A percentile compares a stretch with the other conserved stretches of the same genome.
phyloP scores from a whole-genome alignment of 2,113 vertebrate genomes.

The Spermophilus dauricus region DNA sequence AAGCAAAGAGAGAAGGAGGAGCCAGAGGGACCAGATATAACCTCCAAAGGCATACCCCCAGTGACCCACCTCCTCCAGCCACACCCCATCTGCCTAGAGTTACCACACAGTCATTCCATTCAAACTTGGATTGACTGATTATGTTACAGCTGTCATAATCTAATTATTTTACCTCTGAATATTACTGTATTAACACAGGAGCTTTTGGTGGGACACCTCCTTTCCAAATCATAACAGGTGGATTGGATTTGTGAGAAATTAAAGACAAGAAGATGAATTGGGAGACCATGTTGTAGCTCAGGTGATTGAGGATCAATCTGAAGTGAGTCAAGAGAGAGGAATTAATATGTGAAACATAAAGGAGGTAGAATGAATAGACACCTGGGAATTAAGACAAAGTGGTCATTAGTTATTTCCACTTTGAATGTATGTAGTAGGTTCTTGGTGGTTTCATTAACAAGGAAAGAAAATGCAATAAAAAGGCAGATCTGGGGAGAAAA shows the following conservation, averaged over 20 bases:
- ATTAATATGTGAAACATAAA: background rate
- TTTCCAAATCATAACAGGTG: too few relatives aligned
- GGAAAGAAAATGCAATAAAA: background rate
- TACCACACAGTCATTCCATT: too few relatives aligned
- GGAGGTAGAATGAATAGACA: background rate
- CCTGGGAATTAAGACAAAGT: background rate
- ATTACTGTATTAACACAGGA: too few relatives aligned
- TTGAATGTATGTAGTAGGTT: background rate
- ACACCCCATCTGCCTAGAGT: too few relatives aligned
- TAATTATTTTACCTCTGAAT: too few relatives aligned
- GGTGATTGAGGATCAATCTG: background rate
- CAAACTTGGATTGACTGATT: too few relatives aligned
- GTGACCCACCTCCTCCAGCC: too few relatives aligned
- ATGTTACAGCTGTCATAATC: too few relatives aligned
- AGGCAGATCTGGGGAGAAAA: conserved; percentile 16
- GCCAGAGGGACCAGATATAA: too few relatives aligned
- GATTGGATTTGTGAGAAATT: background rate
- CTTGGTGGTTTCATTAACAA: background rate
- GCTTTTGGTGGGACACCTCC: too few relatives aligned
- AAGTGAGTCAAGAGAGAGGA: background rate
- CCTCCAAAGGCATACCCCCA: too few relatives aligned
- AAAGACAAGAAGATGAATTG: background rate
- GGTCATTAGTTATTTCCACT: background rate
- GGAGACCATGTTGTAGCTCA: background rate
- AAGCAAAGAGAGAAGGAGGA: too few relatives aligned